These are phyloP conservation scores for Thysanoteuthis rhombus DNA, from an alignment of 2,888 invertebrate genomes.

Conservation along the genomic window DNA sequence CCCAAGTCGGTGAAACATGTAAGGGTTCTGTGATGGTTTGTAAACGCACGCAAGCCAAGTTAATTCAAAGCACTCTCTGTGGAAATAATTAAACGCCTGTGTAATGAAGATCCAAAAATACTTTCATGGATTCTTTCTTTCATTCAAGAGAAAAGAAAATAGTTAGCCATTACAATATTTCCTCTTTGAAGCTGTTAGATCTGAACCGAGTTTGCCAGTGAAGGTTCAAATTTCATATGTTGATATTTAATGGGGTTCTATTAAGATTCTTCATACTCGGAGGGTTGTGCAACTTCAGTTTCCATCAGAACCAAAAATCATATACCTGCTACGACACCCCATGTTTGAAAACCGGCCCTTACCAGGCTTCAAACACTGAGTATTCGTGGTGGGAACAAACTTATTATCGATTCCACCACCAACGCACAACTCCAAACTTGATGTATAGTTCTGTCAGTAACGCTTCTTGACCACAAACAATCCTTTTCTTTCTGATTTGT, in stretches of 20 bases:
- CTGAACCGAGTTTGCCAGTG: background rate
- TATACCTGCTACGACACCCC: too few species aligned
- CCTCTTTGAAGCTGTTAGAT: background rate
- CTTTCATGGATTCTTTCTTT: background rate
- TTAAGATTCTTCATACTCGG: background rate
- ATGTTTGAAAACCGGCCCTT: too few species aligned
- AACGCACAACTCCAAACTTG: too few species aligned
- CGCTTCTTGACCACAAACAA: too few species aligned
- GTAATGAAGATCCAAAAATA: background rate
- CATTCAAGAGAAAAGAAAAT: background rate
- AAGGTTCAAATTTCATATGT: background rate
- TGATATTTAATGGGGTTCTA: background rate
- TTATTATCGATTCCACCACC: too few species aligned
- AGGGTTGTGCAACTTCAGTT: background rate
- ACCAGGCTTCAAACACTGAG: too few species aligned
- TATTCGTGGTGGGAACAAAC: too few species aligned
- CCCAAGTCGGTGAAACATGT: background rate
- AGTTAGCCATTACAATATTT: background rate
- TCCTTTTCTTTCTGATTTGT: too few species aligned
- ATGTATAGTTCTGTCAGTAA: too few species aligned
- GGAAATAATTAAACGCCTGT: background rate
- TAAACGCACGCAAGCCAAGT: background rate
- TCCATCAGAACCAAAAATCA: background rate
- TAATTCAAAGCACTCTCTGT: background rate
- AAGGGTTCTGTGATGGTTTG: too few species aligned